These are phyloP conservation scores for Ginglymostoma cirratum DNA, from an alignment of 2,113 vertebrate genomes.

Conservation along the genomic window DNA sequence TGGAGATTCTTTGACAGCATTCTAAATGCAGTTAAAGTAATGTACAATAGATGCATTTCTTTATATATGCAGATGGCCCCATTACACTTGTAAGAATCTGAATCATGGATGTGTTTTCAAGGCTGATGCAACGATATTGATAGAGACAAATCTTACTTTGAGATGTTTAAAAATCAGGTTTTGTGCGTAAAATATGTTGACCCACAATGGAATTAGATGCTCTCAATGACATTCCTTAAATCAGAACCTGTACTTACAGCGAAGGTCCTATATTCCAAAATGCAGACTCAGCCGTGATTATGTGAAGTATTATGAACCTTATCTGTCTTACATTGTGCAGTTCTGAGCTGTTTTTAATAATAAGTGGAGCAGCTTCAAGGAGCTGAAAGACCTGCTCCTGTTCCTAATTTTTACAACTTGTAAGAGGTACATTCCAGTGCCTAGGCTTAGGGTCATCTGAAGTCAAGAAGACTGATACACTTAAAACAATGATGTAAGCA, in stretches of 20 bases:
- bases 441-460: neutral
- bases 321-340: neutral
- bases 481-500: neutral
- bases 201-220: neutral
- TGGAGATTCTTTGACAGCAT: neutral
- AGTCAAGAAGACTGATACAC: neutral
- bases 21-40: neutral
- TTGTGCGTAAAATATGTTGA: neutral
- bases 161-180: neutral
- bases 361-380: neutral
- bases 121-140: neutral
- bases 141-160: neutral
- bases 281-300: neutral
- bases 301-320: neutral
- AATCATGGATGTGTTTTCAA: conserved; percentile 6
- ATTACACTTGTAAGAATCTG: neutral
- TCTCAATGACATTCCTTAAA: neutral
- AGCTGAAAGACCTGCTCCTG: neutral
- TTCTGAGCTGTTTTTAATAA: neutral
- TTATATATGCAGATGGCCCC: neutral
- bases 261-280: neutral
- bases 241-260: neutral
- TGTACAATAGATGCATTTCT: neutral
- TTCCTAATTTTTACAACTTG: neutral
- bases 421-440: neutral